Evolutionary conservation across 2,888 invertebrate species (phyloP).

Genomic region (Leucoma salicis): DNA sequence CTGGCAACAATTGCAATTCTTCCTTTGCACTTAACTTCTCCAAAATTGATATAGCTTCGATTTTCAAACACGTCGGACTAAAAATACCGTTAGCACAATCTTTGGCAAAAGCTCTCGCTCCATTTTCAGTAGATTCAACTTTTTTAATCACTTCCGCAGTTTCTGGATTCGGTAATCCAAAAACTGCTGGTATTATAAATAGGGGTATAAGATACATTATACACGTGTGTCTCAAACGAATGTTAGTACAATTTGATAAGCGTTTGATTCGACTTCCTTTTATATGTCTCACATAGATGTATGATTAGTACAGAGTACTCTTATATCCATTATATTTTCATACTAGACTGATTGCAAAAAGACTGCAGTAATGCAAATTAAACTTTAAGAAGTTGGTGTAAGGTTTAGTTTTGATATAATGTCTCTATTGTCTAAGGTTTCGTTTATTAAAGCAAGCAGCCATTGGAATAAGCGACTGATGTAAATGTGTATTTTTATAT

Average conservation of each 20-base stretch:
- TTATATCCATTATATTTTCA: constrained; percentile 77
- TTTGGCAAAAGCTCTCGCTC: constrained; percentile 56
- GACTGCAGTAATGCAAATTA: constrained; percentile 27
- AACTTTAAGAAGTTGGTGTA: constrained; percentile 19
- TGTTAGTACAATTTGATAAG: constrained; percentile 69
- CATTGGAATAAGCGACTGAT: constrained; percentile 54
- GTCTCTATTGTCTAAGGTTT: constrained; percentile 29
- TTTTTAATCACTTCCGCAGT: constrained; percentile 37
- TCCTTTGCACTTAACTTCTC: constrained; percentile 69
- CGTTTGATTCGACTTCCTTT: constrained; percentile 62
- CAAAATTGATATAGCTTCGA: constrained; percentile 68
- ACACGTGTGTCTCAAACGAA: constrained; percentile 59
- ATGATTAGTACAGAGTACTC: constrained; percentile 62
- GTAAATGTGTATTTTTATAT: constrained; percentile 47
- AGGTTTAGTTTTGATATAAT: constrained; percentile 31
- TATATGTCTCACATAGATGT: constrained; percentile 74
- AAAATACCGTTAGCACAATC: constrained; percentile 69
- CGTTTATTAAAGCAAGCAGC: constrained; percentile 66
- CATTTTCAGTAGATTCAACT: constrained; percentile 48
- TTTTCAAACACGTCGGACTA: constrained; percentile 68
- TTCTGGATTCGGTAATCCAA: constrained; percentile 64
- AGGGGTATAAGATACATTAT: constrained; percentile 58
- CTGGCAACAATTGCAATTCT: constrained; percentile 62
- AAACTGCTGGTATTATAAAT: constrained; percentile 41
- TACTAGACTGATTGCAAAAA: constrained; percentile 75